Percentiles rank a stretch among this genome's conserved stretches.
Evolutionary conservation across 2,113 vertebrate genomes (phyloP).

Genomic region (Vulpes lagopus): DNA sequence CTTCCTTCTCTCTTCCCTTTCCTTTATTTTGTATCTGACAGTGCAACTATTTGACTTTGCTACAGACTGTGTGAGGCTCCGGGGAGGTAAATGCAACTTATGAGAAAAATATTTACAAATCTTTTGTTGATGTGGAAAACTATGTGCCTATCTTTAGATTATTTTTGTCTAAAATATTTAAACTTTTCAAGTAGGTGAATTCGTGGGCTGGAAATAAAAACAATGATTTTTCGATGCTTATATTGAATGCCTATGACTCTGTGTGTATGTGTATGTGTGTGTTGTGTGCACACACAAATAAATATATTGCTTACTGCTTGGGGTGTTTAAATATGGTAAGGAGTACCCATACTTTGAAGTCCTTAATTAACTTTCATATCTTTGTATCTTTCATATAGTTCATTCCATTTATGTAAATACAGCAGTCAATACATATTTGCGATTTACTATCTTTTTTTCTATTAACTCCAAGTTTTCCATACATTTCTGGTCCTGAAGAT

Average conservation of each 20-base stretch:
- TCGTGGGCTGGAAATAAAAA: constrained; percentile 30
- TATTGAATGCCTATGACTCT: not conserved
- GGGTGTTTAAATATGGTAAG: not conserved
- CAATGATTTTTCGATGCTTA: not conserved
- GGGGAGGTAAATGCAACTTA: not conserved
- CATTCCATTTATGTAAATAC: constrained; percentile 12
- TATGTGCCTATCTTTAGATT: not conserved
- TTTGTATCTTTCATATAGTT: not conserved
- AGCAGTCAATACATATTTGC: not conserved
- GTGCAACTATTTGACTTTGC: not conserved
- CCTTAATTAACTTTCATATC: not conserved
- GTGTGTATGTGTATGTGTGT: not conserved
- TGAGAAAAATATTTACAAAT: not conserved
- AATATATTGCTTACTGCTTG: not conserved
- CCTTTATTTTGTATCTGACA: not conserved
- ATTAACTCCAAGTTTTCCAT: not conserved
- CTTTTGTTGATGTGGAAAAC: not conserved
- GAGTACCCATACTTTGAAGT: not conserved
- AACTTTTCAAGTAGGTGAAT: constrained; percentile 9
- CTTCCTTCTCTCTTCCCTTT: not conserved
- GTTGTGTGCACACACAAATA: not conserved
- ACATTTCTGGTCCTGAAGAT: constrained; percentile 26
- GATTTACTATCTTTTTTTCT: not conserved
- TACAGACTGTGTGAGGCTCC: not conserved
- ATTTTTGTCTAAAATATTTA: not conserved